Percentiles rank a stretch among this genome's conserved stretches.
Conservation (phyloP, 2,113 vertebrate species). For the Coryphaenoides rupestris region DNA sequence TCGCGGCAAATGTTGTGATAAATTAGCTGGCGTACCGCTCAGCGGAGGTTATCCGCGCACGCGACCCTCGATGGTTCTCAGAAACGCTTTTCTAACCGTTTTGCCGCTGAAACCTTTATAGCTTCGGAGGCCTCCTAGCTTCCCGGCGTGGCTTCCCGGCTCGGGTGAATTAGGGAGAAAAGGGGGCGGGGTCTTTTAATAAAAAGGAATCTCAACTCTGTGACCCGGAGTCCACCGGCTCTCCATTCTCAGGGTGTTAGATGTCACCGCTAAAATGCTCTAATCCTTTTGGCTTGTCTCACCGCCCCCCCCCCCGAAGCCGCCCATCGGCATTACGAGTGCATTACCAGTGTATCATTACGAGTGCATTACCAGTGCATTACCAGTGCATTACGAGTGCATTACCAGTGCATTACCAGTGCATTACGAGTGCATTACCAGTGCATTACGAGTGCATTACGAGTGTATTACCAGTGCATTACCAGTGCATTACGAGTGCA, state of each 20-base stretch:
- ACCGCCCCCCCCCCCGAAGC: constrained; percentile 27
- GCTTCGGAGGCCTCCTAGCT: background rate
- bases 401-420: no score
- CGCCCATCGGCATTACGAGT: constrained; percentile 16
- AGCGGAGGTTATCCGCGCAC: no score
- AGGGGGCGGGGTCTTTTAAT: background rate
- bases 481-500: no score
- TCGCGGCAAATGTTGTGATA: no score
- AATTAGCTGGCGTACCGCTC: no score
- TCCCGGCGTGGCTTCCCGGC: no score
- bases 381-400: no score
- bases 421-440: no score
- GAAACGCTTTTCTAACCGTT: background rate
- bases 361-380: no score
- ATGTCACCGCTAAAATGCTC: constrained; percentile 47
- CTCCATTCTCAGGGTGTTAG: constrained; percentile 24
- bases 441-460: no score
- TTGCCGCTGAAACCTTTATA: background rate
- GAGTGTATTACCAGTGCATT: no score
- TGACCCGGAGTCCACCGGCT: background rate
- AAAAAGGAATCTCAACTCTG: background rate
- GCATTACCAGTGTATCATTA: no score
- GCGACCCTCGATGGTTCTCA: background rate
- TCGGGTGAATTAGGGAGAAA: background rate
- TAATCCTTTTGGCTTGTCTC: constrained; percentile 55